Evolutionary conservation across 2,888 invertebrate genomes (phyloP), one percentile per base, ranked within the genome.

Genomic region (Lysandra bellargus): DNA sequence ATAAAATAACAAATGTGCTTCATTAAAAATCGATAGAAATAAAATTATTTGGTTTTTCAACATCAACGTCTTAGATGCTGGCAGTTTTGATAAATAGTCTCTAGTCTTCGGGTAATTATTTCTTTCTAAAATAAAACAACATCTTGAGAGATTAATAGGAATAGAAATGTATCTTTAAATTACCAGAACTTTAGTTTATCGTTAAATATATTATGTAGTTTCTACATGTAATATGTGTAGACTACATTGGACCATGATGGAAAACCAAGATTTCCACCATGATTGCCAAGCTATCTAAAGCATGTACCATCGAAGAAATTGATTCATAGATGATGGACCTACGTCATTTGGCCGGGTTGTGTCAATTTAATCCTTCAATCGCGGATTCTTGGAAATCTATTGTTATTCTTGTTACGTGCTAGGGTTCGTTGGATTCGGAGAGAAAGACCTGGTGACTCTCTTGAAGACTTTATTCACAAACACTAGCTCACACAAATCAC

Each of bases 101-200:
- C 33, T 69, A 17, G 69, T 69, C 33, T 69, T 69, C 33, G 33
- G 69, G 69, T 33, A 69, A 33, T 69, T 69, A 33, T 69, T 69
- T 37, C 1, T 69, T 37, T 69, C 14, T 4, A 37, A 69, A 69
- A 37, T 14, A 37, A 69, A 69, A 69, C 33, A 6, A 69, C 14
- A 33, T 69, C 69, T 69, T 37, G 69, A 4, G 33, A 69, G 33
- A 69, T 69, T 33, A 69, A 69, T 69, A 69, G 14, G 14, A 69
- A 33, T 12, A 14, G 33, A 33, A 69, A 61, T 7, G 61, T 61
- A 9, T 49, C 49, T 49, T 9, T 12, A 49, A 49, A 49, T 49
- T 49, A 49, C 49, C 49, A 49, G 49, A 49, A 49, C 49, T 9
- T 49, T 49, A 9, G 49, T 49, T 2, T 44, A 44, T 44, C 44